Evolutionary conservation across 1,140 invertebrate species (phyloP), one percentile per base, ranked within the genome.

Genomic region (Orchestia grillus): DNA sequence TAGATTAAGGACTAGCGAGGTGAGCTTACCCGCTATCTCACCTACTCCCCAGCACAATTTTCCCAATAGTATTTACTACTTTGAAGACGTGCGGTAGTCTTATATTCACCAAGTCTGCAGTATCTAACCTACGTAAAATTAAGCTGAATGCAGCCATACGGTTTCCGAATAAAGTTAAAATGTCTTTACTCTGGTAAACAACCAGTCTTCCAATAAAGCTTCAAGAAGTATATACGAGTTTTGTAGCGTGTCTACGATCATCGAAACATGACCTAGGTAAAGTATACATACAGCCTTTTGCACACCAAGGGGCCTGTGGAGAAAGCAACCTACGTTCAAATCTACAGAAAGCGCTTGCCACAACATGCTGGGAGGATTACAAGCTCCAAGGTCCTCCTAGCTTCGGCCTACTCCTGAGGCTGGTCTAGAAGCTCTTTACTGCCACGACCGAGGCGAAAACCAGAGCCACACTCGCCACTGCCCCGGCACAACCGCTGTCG

Each of bases 1-100:
- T 90, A 90, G 88, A 15, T 90, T 42, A 42, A 90, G 43, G 88
- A 90, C 88, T 90, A 90, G 88, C 88, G 88, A 90, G 88, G 41
- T 90, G 88, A 90, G 88, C 88, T 42, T 11, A 90, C n/a, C 28
- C 3, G 88, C 88, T 41, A 16, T 77, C 62, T 77, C 62, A 77
- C 62, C 62, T 23, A 77, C 62, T 77, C 62, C 62, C 62, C 62
- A 77, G 62, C 62, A 77, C 11, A 77, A 77, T 77, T 15, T 8
- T 6, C 19, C 36, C 28, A 77, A 36, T 77, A 77, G 11, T 77
- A 15, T 53, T 77, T 28, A 3, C 62, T 36, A 36, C 62, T 23
- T 23, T 23, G 15, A 3, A 77, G 28, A 77, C 28, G 36, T 77
- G 62, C 62, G 28, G 15, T 77, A 77, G 28, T 77, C 11, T 15